Evolutionary conservation across 2,113 vertebrate genomes (phyloP).

Genomic region (Eclectus roratus): DNA sequence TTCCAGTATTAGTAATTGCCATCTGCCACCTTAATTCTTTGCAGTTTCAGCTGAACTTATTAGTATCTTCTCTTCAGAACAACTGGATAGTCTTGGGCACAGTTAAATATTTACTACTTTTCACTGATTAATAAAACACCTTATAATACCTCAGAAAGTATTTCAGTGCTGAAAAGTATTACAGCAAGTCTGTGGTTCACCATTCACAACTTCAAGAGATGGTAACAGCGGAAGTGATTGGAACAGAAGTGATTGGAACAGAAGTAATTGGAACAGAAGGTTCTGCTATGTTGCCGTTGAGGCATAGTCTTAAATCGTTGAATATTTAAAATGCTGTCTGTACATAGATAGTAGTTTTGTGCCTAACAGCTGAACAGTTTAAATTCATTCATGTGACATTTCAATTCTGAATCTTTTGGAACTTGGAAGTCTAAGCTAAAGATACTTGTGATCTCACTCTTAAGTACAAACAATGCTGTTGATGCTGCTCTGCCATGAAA

Average conservation of each 20-base stretch:
- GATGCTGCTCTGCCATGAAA: background rate
- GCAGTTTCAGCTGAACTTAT: background rate
- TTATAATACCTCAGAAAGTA: background rate
- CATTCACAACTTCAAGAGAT: background rate
- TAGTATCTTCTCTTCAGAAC: background rate
- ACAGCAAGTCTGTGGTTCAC: background rate
- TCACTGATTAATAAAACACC: background rate
- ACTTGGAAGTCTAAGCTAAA: background rate
- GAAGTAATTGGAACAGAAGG: background rate
- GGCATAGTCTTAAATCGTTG: background rate
- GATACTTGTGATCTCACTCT: background rate
- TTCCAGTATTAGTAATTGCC: background rate
- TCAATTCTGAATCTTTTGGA: background rate
- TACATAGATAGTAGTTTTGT: background rate
- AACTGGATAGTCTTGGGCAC: background rate
- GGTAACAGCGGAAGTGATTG: background rate
- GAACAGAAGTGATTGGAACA: background rate
- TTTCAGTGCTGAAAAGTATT: background rate
- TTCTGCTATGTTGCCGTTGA: background rate
- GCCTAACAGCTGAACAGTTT: background rate
- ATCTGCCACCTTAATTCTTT: conserved; percentile 14
- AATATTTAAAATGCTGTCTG: background rate
- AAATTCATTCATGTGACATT: background rate
- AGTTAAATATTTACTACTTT: background rate
- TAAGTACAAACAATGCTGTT: background rate